These are phyloP conservation scores for Sebastes kiyomatsui DNA, from an alignment of 2,797 vertebrate species.

Conservation along the genomic window DNA sequence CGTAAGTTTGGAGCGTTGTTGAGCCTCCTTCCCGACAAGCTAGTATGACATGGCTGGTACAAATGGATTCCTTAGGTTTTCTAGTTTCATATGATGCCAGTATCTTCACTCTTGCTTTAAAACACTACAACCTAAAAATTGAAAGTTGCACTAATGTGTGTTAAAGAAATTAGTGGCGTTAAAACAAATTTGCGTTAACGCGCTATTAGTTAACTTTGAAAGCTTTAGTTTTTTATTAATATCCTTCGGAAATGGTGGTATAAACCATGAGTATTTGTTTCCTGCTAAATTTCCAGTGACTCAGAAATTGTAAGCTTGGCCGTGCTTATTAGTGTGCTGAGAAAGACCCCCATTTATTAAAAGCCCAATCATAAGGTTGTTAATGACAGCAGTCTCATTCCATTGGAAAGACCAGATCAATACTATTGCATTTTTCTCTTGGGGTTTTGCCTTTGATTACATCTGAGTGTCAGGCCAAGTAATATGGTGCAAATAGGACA, in stretches of 20 bases:
- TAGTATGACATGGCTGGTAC: too few species aligned
- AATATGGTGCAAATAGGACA: constrained; percentile 16
- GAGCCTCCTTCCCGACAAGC: too few species aligned
- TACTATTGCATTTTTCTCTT: constrained; percentile 50
- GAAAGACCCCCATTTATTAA: constrained; percentile 80
- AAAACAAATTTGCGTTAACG: too few species aligned
- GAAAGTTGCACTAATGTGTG: too few species aligned
- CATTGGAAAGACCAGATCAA: constrained; percentile 46
- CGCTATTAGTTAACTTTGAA: too few species aligned
- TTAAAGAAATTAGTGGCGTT: too few species aligned
- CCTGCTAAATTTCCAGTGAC: constrained; percentile 13
- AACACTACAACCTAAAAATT: too few species aligned
- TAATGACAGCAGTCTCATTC: constrained; percentile 79
- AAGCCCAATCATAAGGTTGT: constrained; percentile 87
- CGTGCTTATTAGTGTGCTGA: constrained; percentile 29
- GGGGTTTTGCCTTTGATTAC: constrained; percentile 50
- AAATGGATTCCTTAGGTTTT: too few species aligned
- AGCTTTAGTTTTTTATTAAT: neutral
- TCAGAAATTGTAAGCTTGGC: constrained; percentile 5
- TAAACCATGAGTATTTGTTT: neutral
- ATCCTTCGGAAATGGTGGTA: neutral
- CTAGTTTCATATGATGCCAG: too few species aligned
- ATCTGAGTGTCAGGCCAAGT: constrained; percentile 13
- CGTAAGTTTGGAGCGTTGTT: too few species aligned
- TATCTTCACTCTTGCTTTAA: too few species aligned